phyloP scores from a whole-genome alignment of 2,113 vertebrate species.

The Plotosus lineatus region DNA sequence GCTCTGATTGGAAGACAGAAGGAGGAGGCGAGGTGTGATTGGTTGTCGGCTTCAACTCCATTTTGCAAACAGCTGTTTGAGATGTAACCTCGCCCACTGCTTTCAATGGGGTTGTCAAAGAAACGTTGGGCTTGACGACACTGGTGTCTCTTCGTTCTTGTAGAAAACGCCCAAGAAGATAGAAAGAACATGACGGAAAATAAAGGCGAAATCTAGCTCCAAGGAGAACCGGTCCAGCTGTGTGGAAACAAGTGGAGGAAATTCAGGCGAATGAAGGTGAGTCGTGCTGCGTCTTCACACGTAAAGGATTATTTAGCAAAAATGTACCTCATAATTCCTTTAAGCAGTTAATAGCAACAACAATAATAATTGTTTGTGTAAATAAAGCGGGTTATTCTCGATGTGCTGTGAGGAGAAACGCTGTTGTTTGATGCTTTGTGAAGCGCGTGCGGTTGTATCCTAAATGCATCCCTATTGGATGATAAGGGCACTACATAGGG shows the following conservation, averaged over 20 bases:
- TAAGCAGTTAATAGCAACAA: too few species aligned
- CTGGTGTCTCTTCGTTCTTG: neutral
- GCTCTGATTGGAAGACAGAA: conserved; percentile 49
- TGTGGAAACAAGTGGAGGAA: conserved; percentile 72
- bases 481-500: neutral
- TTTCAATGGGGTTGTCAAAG: conserved; percentile 52
- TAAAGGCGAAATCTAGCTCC: conserved; percentile 59
- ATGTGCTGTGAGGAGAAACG: neutral
- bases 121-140: conserved; percentile 23
- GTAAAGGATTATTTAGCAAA: neutral
- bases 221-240: conserved; percentile 51
- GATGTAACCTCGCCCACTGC: conserved; percentile 62
- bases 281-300: conserved; percentile 47
- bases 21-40: conserved; percentile 61
- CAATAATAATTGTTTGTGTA: neutral
- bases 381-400: too few species aligned
- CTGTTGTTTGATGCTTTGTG: neutral
- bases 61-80: conserved; percentile 81
- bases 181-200: neutral
- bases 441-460: neutral
- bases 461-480: neutral
- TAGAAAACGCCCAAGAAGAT: neutral
- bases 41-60: conserved; percentile 71
- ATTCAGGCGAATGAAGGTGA: conserved; percentile 69
- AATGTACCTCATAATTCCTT: neutral